Evolutionary conservation across 1,140 invertebrate species (phyloP).

Genomic region (Cydia pomonella): DNA sequence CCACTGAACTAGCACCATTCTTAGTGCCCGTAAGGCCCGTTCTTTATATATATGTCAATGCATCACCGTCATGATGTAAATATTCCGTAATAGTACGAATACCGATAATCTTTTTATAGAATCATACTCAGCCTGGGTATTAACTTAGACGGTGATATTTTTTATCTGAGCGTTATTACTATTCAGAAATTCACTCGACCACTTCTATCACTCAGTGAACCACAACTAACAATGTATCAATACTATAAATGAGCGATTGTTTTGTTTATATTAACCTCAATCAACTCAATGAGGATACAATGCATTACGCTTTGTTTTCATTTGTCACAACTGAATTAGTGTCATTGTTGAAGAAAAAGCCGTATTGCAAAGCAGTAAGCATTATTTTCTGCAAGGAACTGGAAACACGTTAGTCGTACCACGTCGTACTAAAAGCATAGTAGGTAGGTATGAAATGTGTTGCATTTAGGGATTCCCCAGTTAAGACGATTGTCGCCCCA

Average conservation of each 20-base stretch:
- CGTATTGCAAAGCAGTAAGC: not conserved
- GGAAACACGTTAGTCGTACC: not conserved
- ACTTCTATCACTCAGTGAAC: not conserved
- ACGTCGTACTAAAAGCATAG: not conserved
- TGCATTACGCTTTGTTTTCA: not conserved
- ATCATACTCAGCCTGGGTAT: no score
- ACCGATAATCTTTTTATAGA: no score
- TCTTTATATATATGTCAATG: no score
- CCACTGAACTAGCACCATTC: no score
- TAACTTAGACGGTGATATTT: not conserved
- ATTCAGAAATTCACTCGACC: not conserved
- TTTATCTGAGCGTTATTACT: not conserved
- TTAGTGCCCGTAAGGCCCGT: no score
- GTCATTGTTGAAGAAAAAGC: not conserved
- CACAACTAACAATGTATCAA: not conserved
- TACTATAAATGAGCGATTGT: not conserved
- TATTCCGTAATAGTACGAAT: not conserved
- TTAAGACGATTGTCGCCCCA: no score
- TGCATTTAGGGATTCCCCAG: not conserved
- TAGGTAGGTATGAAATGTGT: not conserved
- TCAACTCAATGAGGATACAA: conserved; percentile 1
- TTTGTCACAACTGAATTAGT: not conserved
- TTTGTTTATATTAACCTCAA: not conserved
- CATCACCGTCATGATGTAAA: no score
- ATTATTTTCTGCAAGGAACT: not conserved